Percentiles rank a stretch among this genome's conserved stretches.
phyloP scores from a whole-genome alignment of 2,888 invertebrate genomes.

The Tridacna crocea region DNA sequence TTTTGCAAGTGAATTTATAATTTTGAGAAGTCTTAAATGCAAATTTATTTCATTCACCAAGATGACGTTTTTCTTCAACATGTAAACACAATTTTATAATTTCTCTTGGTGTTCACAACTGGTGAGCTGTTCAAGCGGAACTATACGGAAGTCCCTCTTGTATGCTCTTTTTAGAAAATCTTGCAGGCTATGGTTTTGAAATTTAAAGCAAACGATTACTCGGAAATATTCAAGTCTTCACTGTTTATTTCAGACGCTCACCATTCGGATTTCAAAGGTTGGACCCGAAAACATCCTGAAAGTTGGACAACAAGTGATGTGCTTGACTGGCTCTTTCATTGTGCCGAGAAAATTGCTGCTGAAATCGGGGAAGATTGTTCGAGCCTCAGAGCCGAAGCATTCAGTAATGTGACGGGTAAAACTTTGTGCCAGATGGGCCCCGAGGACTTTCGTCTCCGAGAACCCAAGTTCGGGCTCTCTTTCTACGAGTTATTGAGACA shows the following conservation, averaged over 20 bases:
- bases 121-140: no score
- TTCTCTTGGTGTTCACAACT: no score
- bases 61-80: no score
- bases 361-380: slow-evolving; percentile 67
- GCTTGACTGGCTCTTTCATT: slow-evolving; percentile 76
- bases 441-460: slow-evolving; percentile 66
- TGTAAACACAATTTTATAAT: no score
- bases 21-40: no score
- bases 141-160: no score
- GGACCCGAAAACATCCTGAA: slow-evolving; percentile 75
- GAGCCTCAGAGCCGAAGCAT: slow-evolving; percentile 71
- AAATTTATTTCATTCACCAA: no score
- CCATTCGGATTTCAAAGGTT: slow-evolving; percentile 61
- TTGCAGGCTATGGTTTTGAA: no score
- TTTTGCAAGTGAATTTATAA: no score
- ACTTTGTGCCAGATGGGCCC: slow-evolving; percentile 70
- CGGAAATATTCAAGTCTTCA: not conserved
- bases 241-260: slow-evolving; percentile 42
- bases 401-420: slow-evolving; percentile 69
- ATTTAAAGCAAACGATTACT: no score
- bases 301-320: slow-evolving; percentile 74
- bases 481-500: slow-evolving; percentile 69
- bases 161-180: no score
- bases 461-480: slow-evolving; percentile 69
- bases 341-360: slow-evolving; percentile 65